Base-by-base conservation (phyloP, 2,113 vertebrate genomes). In the Salvelinus sp. region DNA sequence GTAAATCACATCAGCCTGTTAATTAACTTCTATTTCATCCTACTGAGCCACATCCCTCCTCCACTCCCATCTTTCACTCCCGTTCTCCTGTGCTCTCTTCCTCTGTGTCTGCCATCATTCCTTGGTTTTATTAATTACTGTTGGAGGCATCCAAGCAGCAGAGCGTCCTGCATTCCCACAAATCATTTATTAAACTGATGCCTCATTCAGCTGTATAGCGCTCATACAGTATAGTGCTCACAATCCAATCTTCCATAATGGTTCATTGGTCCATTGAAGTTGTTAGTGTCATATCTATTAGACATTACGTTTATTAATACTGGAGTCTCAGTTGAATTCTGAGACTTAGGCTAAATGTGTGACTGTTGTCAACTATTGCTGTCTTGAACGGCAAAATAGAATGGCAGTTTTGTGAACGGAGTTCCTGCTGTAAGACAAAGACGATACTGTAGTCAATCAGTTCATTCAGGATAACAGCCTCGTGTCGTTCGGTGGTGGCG, bases 161-260 rank as follows among this genome's bases (percentile, higher is more conserved):
- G 62, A 69, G 12, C 68, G 20, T 77, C 38, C 67, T 75, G 81
- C 71, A 58, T 27, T 9, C 60, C 2, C 28, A 62, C 70, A 25
- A 74, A 78, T 86, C 23, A 83, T 75, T 69, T 23, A 78, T 22
- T 70, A 62, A 22, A 62, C 58, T 6, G 1, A 18, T 60, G 50
- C 50, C 57, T 22, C 4, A 62, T 23, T 44, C 38, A 44, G 9
- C 38, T 9, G 38, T 10, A 44, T 12, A 44, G 38, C 2, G 38
- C 38, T 44, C 9, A 23, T 60, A 60, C 18, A n/a, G 58, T 60
- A 22, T 12, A 20, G 18, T 60, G n/a, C 58, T 60, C 58, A 62
- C 58, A 22, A 9, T 1, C n/a, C 5, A 4, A 0, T 22, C 6
- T n/a, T 23, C 1, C 22, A n/a, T 62, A 62, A 62, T 54, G 38